Evolutionary conservation across 92 coral and sea anemone genomes (phyloP).

Genomic region (Zoanthus sansibaricus): DNA sequence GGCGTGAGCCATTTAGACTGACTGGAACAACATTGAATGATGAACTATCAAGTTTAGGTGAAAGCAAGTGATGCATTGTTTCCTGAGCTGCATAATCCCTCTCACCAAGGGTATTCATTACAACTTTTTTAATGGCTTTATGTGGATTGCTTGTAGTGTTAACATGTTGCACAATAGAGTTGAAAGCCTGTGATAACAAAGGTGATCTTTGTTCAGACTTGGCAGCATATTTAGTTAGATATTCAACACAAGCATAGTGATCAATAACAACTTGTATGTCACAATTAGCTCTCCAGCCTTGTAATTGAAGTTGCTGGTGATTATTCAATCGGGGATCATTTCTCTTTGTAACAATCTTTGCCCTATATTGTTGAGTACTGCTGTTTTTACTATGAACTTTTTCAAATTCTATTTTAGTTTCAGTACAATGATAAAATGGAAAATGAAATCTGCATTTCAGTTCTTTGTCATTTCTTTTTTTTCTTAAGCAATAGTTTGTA

Average conservation of each 20-base stretch:
- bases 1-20: constrained; percentile 72
- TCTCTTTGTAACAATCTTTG: constrained; percentile 58
- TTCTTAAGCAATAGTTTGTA: constrained; percentile 46
- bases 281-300: too few species aligned
- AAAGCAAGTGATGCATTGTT: constrained; percentile 66
- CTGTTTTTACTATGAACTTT: constrained; percentile 42
- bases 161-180: constrained; percentile 49
- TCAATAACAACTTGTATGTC: too few species aligned
- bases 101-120: constrained; percentile 72
- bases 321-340: constrained; percentile 61
- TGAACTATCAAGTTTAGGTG: constrained; percentile 69
- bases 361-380: constrained; percentile 40
- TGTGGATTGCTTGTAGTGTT: constrained; percentile 58
- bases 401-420: constrained; percentile 54
- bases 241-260: constrained; percentile 3
- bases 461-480: constrained; percentile 26
- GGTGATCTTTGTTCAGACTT: not conserved
- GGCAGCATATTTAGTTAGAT: constrained; percentile 48
- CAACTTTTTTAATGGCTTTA: constrained; percentile 51
- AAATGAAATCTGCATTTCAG: constrained; percentile 63
- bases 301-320: too few species aligned
- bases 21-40: constrained; percentile 71
- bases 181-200: not conserved
- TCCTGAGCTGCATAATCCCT: constrained; percentile 75
- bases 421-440: constrained; percentile 33